phyloP scores from a whole-genome alignment of 2,888 invertebrate species.

The Ectobius pallidus region DNA sequence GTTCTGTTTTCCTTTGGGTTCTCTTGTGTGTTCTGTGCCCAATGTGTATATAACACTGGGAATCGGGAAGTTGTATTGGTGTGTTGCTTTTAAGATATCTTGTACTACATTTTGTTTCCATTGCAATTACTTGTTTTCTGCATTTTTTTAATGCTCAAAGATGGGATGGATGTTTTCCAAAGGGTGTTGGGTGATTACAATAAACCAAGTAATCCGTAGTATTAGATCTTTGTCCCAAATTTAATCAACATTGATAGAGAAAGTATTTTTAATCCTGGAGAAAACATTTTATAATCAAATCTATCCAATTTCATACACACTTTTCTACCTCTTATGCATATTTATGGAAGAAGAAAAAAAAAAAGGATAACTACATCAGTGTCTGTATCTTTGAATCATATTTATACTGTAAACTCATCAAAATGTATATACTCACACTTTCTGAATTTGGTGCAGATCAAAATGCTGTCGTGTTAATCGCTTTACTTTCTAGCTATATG shows the following conservation, averaged over 20 bases:
- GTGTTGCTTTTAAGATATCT: neutral
- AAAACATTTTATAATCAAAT: conserved; percentile 18
- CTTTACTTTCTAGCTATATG: no score
- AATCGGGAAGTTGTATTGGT: neutral
- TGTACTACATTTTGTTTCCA: neutral
- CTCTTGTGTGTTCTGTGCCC: conserved; percentile 14
- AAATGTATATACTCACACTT: no score
- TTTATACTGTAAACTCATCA: no score
- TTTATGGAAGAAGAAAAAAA: no score
- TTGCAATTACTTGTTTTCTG: neutral
- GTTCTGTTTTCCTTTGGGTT: conserved; percentile 2
- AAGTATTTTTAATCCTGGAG: conserved; percentile 22
- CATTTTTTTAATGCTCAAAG: neutral
- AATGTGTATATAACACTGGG: neutral
- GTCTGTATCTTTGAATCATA: no score
- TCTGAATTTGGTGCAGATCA: no score
- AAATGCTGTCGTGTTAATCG: no score
- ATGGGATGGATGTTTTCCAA: neutral
- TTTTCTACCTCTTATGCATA: conserved; percentile 25
- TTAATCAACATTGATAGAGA: neutral
- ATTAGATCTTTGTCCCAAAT: neutral
- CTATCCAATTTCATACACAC: neutral
- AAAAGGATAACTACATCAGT: no score
- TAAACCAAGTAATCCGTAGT: neutral
- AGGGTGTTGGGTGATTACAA: neutral